These are phyloP conservation scores for Gobius niger DNA, from an alignment of 2,113 vertebrate species.

Conservation along the genomic window DNA sequence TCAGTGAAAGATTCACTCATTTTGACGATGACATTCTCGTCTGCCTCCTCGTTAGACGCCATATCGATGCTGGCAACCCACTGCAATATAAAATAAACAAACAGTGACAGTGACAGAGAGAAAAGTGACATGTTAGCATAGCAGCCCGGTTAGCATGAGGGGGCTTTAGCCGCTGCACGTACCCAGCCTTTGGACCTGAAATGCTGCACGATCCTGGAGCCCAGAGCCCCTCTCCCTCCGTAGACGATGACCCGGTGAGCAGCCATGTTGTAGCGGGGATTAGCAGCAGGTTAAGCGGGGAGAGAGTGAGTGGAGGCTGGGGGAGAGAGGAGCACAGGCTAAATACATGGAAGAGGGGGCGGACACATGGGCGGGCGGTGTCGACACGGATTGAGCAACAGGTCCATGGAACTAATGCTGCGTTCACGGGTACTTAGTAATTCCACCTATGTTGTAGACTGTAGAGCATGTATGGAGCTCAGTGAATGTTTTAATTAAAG, in stretches of 20 bases:
- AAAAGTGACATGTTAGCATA: conserved; percentile 18
- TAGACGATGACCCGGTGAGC: conserved; percentile 84
- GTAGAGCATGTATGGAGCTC: too few relatives aligned
- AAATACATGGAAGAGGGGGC: neutral
- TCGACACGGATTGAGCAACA: conserved; percentile 40
- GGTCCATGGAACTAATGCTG: conserved; percentile 36
- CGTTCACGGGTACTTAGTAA: conserved; percentile 36
- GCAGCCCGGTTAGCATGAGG: too few relatives aligned
- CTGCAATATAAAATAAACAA: conserved; percentile 53
- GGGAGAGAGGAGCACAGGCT: neutral
- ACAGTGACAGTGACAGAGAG: neutral
- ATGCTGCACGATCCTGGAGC: conserved; percentile 83
- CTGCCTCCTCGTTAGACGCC: conserved; percentile 85
- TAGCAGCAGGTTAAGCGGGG: neutral
- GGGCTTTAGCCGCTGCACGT: conserved; percentile 24
- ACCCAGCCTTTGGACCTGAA: conserved; percentile 88
- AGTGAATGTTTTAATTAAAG: too few relatives aligned
- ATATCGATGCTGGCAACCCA: conserved; percentile 93
- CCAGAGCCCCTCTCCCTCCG: conserved; percentile 87
- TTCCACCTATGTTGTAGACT: too few relatives aligned
- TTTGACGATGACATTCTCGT: conserved; percentile 83
- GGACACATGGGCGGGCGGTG: neutral
- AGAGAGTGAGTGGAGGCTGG: neutral
- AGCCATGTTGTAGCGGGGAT: conserved; percentile 52
- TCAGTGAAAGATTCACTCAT: conserved; percentile 83